phyloP scores from a whole-genome alignment of 2,797 vertebrate genomes.

The Coccyzus lansbergi region DNA sequence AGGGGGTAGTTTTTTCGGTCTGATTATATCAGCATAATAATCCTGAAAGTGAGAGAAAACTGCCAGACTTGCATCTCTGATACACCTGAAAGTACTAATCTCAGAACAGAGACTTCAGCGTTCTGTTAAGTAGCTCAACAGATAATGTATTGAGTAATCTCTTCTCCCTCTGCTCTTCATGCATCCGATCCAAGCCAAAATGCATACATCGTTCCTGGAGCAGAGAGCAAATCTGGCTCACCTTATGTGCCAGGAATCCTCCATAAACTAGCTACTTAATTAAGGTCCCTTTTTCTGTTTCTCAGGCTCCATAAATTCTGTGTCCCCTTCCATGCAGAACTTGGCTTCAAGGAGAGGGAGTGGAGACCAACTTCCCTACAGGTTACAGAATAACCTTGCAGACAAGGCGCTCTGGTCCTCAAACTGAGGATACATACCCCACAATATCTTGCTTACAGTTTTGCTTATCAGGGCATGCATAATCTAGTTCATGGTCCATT shows the following conservation, averaged over 20 bases:
- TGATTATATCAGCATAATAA: not conserved
- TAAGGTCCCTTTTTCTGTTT: not conserved
- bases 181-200: not conserved
- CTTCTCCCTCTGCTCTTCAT: not conserved
- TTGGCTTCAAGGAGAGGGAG: not conserved
- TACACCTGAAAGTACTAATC: slow-evolving; percentile 10
- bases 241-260: not conserved
- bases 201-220: not conserved
- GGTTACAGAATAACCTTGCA: not conserved
- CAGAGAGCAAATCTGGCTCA: not conserved
- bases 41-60: slow-evolving; percentile 16
- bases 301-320: not conserved
- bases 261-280: not conserved
- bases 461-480: slow-evolving; percentile 4
- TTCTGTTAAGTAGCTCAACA: slow-evolving; percentile 3
- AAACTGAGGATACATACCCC: not conserved
- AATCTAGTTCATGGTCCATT: slow-evolving; percentile 18
- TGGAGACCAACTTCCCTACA: not conserved
- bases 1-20: not conserved
- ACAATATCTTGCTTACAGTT: slow-evolving; percentile 5
- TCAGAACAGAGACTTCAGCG: slow-evolving; percentile 10
- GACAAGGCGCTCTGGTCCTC: not conserved
- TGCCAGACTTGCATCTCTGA: not conserved
- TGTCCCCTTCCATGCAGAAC: not conserved
- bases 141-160: not conserved